Evolutionary conservation across 2,888 invertebrate species (phyloP), one percentile per base, ranked within the genome.

Genomic region (Orgyia antiqua): DNA sequence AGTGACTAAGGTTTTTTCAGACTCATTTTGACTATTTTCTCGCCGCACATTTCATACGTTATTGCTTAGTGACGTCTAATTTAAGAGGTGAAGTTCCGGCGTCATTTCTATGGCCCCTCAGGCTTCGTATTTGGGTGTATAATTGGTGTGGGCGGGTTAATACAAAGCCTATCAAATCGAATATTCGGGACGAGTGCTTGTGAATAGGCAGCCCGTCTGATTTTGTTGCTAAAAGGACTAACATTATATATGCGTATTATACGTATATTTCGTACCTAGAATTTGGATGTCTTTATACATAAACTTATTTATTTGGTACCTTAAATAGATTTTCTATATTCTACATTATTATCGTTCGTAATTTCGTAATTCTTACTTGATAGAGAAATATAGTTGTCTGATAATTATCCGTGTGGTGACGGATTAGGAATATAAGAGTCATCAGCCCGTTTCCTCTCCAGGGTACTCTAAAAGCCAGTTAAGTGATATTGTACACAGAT

Each of bases 61-160:
- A 36, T 27, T 44, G 39, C 42, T 38, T 30, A 39, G 36, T 51
- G 39, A 38, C 36, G 23, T 33, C 20, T 39, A 37, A n/a, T 33
- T 29, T 27, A 35, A 31, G 21, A 28, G 25, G 26, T 28, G 24
- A 31, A 31, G 29, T 29, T 31, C 34, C 40, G 37, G 33, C 42
- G 27, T 29, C 25, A 19, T 29, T 39, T 40, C 37, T 45, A 33
- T 43, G 36, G 35, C 33, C 33, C 29, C 37, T 25, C 31, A 25
- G 24, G 36, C 18, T 12, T 15, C 29, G 36, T 37, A 47, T 47
- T 51, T 27, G 35, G 34, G 42, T 38, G 42, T 42, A 47, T 55
- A 51, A 57, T 54, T 57, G 50, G 44, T 46, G 37, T 40, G 39
- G 47, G 54, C 23, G 31, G 41, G 25, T 32, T 40, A 42, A 44